These are phyloP conservation scores for Apodemus speciosus DNA, from an alignment of 2,113 vertebrate genomes.

Conservation along the genomic window DNA sequence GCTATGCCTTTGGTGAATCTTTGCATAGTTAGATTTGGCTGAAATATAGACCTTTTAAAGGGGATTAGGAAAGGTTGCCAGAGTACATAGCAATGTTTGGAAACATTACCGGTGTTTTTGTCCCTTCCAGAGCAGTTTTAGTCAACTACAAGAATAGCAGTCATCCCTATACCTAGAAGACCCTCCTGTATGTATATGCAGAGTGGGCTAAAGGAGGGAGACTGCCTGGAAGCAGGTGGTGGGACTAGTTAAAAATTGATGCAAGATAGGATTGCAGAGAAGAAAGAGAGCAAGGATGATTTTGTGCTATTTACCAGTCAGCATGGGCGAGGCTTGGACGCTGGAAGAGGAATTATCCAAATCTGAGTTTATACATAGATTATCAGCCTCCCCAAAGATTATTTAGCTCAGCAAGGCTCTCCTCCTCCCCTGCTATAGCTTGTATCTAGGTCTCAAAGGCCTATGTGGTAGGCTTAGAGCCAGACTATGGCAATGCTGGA, in stretches of 20 bases:
- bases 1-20: neutral
- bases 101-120: neutral
- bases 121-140: neutral
- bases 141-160: neutral
- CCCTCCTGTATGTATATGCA: neutral
- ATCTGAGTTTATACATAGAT: constrained; percentile 47
- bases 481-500: too few species aligned
- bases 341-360: constrained; percentile 32
- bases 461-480: neutral
- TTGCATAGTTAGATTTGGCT: neutral
- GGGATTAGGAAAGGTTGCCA: neutral
- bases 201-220: neutral
- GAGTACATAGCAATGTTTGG: neutral
- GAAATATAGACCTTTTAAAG: neutral
- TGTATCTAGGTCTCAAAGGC: neutral
- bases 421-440: neutral
- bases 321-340: neutral
- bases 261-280: neutral
- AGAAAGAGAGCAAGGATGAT: neutral
- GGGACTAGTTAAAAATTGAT: neutral
- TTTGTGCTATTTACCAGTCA: neutral
- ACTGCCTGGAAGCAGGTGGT: neutral
- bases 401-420: neutral
- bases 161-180: constrained; percentile 5
- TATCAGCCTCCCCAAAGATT: neutral